Conservation (phyloP, 2,797 vertebrate species). For the Oryzias sinensis region DNA sequence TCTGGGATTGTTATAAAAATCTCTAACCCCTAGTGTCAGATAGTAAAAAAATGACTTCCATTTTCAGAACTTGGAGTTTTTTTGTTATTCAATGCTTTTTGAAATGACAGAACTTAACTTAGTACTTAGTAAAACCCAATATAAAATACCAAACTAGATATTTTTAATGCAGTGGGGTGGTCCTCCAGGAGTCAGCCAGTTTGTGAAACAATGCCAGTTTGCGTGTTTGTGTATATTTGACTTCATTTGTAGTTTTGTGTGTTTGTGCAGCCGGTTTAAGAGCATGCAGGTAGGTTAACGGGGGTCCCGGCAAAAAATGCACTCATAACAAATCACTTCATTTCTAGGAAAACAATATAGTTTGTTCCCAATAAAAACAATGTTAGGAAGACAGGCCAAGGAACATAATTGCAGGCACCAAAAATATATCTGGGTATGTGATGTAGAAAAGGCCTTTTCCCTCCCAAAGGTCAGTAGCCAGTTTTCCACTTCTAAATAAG, state of each 20-base stretch:
- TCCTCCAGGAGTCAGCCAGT: conserved; percentile 51
- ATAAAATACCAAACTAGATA: conserved; percentile 3
- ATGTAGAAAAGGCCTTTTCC: conserved; percentile 12
- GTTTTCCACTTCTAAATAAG: no score
- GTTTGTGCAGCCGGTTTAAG: conserved; percentile 9
- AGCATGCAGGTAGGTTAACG: conserved; percentile 44
- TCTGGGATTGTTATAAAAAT: no score
- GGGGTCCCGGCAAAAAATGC: conserved; percentile 53
- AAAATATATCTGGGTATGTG: conserved; percentile 51
- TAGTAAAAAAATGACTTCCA: no score
- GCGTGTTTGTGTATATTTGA: conserved; percentile 48
- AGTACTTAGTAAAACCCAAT: no score
- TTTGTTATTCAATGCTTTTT: no score
- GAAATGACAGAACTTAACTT: no score
- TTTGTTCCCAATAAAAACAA: conserved; percentile 76
- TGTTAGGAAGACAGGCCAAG: conserved; percentile 34
- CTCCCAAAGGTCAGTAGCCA: no score
- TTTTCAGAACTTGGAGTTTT: no score
- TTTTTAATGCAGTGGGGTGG: conserved; percentile 36
- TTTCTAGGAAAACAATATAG: conserved; percentile 68
- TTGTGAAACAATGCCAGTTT: conserved; percentile 36
- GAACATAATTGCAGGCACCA: conserved; percentile 52
- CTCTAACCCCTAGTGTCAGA: no score
- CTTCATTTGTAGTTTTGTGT: conserved; percentile 39
- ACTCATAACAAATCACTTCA: conserved; percentile 55